Conservation (phyloP, 2,113 vertebrate species). For the Microtus ochrogaster region DNA sequence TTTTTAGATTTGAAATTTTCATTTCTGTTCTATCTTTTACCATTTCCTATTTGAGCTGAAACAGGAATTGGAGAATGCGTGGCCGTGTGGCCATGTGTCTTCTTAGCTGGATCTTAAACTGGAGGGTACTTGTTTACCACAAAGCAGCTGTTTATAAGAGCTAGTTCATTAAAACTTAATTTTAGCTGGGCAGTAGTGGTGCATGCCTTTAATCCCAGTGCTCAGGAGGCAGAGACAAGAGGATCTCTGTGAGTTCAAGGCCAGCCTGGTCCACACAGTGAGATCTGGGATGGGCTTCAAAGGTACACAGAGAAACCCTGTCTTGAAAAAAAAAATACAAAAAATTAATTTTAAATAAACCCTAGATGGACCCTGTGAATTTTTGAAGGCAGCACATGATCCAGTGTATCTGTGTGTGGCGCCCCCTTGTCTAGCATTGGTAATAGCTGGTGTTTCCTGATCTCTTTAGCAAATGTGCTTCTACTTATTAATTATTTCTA, state of each 20-base stretch:
- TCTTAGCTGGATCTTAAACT: conserved; percentile 65
- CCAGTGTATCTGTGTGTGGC: neutral
- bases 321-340: too few species aligned
- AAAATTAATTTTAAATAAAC: conserved; percentile 70
- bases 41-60: conserved; percentile 24
- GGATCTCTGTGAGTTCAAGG: too few species aligned
- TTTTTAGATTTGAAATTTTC: conserved; percentile 43
- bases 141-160: conserved; percentile 46
- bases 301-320: too few species aligned
- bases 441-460: conserved; percentile 51
- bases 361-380: conserved; percentile 54
- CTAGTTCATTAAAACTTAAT: conserved; percentile 74
- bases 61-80: conserved; percentile 31
- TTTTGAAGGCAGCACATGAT: conserved; percentile 38
- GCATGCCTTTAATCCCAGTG: too few species aligned
- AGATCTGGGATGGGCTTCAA: too few species aligned
- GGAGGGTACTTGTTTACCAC: conserved; percentile 23
- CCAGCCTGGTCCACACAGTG: too few species aligned
- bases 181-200: neutral
- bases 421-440: conserved; percentile 48
- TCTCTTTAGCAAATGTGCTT: conserved; percentile 7
- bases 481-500: conserved; percentile 55
- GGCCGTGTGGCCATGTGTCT: conserved; percentile 38
- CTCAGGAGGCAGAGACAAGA: too few species aligned
- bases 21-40: conserved; percentile 39